A percentile compares a stretch with the other conserved stretches of the same genome.
Evolutionary conservation across 1,140 invertebrate genomes (phyloP).

Genomic region (Mercenaria mercenaria): DNA sequence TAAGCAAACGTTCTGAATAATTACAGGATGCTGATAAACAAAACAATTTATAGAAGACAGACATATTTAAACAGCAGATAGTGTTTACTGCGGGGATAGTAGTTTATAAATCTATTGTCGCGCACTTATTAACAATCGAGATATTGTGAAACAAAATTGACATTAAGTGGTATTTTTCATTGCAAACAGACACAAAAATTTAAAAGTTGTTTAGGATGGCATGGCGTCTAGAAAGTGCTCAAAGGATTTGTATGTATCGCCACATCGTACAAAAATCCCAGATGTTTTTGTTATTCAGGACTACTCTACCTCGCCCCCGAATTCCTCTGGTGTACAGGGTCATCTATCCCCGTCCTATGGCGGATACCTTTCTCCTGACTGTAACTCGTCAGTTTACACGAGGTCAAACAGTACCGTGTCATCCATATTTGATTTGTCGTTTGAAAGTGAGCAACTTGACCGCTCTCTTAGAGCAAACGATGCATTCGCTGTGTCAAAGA

Average conservation of each 20-base stretch:
- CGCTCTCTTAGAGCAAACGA: conserved; percentile 88
- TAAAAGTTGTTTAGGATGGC: conserved; percentile 4
- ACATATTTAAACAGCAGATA: too few species aligned
- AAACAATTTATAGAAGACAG: too few species aligned
- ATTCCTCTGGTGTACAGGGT: neutral
- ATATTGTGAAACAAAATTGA: too few species aligned
- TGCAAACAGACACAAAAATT: too few species aligned
- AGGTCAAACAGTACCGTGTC: conserved; percentile 86
- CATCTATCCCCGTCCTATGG: neutral
- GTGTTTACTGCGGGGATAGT: too few species aligned
- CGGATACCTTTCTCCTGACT: conserved; percentile 53
- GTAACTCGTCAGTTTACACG: conserved; percentile 48
- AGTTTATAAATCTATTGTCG: too few species aligned
- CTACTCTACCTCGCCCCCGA: neutral
- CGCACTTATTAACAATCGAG: too few species aligned
- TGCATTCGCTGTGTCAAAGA: conserved; percentile 86
- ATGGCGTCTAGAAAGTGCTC: conserved; percentile 63
- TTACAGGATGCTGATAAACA: too few species aligned
- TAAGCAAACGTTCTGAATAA: too few species aligned
- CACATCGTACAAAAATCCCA: conserved; percentile 46
- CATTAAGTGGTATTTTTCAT: too few species aligned
- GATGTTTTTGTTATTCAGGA: conserved; percentile 60
- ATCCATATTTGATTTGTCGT: conserved; percentile 87
- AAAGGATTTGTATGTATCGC: conserved; percentile 6
- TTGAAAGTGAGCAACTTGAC: conserved; percentile 88